Conservation (phyloP, 2,888 invertebrate genomes). For the Caenorhabditis macrosperma region DNA sequence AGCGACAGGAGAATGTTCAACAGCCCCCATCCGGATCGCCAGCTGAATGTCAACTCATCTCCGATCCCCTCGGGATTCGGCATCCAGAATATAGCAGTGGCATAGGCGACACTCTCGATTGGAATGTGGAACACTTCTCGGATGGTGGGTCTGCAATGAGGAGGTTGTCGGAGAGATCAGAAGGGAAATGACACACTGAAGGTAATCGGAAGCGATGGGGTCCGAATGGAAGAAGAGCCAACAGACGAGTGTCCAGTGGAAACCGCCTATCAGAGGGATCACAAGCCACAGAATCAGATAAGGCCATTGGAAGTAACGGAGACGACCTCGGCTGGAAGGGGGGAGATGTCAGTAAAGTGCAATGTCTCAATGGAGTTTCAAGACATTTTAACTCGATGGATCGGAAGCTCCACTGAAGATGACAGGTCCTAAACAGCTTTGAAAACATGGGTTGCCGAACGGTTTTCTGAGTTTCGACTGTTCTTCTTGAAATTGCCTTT, state of each 20-base stretch:
- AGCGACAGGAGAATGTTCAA: neutral
- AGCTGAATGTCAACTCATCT: too few relatives aligned
- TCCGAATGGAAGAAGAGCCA: neutral
- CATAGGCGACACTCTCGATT: neutral
- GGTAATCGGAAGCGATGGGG: neutral
- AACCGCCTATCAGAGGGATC: neutral
- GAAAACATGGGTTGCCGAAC: neutral
- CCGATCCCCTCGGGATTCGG: neutral
- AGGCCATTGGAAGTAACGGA: conserved; percentile 9
- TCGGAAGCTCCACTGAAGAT: too few relatives aligned
- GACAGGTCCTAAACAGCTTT: too few relatives aligned
- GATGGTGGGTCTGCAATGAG: neutral
- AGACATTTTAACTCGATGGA: too few relatives aligned
- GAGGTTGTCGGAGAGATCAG: too few relatives aligned
- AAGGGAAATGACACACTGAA: neutral
- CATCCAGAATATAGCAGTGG: neutral
- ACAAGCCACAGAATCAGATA: conserved; percentile 10
- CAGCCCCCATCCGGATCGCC: neutral
- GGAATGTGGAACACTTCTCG: neutral
- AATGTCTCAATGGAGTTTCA: conserved; percentile 1
- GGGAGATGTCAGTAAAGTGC: neutral
- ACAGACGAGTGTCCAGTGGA: neutral
- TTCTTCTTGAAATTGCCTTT: too few relatives aligned
- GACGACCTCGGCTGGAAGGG: conserved; percentile 19
- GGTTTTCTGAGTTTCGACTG: too few relatives aligned